Evolutionary conservation across 2,797 vertebrate species (phyloP), one percentile per base, ranked within the genome.

Genomic region (Denticeps clupeoides): DNA sequence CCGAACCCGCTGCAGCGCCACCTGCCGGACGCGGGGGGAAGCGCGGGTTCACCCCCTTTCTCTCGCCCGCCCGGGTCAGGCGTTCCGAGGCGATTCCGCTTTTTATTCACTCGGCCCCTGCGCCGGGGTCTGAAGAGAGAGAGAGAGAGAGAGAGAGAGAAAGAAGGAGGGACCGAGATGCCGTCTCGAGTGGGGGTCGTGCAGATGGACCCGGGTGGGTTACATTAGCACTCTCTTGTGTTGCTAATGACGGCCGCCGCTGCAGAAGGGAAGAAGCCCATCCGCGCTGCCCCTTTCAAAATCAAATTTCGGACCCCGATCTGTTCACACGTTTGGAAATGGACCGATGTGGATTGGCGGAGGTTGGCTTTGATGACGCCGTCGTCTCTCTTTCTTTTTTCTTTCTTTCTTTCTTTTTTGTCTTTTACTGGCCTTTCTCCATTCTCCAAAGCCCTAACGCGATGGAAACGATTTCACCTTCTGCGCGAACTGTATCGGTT

Each of bases 161-260:
- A n/a, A n/a, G n/a, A n/a, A n/a, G n/a, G n/a, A n/a, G n/a, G n/a
- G n/a, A n/a, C n/a, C n/a, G n/a, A n/a, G n/a, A n/a, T n/a, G n/a
- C n/a, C n/a, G n/a, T n/a, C n/a, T n/a, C n/a, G n/a, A n/a, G n/a
- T n/a, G n/a, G n/a, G n/a, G 71, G 61, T 62, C 70, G 69, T 66
- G 58, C 71, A 74, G 69, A 79, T 58, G 62, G 73, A 69, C 70
- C 66, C 53, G 66, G 55, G 55, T 67, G 72, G 77, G 51, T 48
- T 33, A 55, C 78, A 82, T 85, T 83, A 85, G 73, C 69, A 72
- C 45, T 78, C 72, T 75, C 74, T 85, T 86, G 81, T 84, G 67
- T 83, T 85, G 81, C 75, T 84, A 84, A 85, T 83, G 76, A 73
- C 69, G 78, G 81, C 75, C 68, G 80, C 78, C 77, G 73, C 73